Evolutionary conservation across 2,113 vertebrate species (phyloP).

Genomic region (Ancistrus triradiatus): DNA sequence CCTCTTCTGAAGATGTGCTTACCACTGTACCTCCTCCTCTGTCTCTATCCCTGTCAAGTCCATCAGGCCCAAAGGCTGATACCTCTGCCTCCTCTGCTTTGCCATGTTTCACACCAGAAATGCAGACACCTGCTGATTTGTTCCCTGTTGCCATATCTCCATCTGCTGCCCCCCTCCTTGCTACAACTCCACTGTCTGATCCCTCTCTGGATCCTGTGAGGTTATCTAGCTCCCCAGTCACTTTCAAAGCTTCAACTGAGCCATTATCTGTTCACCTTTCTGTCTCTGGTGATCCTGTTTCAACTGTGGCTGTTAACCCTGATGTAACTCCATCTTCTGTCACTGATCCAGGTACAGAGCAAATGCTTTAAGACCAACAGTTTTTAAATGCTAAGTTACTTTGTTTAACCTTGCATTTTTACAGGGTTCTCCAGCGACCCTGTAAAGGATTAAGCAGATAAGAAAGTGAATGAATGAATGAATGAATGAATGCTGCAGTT

Average conservation of each 20-base stretch:
- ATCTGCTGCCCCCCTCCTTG: not conserved
- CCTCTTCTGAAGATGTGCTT: not conserved
- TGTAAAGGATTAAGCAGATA: too few species aligned
- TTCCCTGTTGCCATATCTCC: slow-evolving; percentile 1
- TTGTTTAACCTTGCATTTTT: not conserved
- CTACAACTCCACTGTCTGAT: not conserved
- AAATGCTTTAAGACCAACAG: too few species aligned
- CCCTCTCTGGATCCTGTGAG: not conserved
- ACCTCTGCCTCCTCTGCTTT: not conserved
- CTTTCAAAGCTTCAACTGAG: slow-evolving; percentile 5
- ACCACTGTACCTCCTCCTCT: not conserved
- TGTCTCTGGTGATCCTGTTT: slow-evolving; percentile 9
- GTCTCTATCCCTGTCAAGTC: not conserved
- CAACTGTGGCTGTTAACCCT: slow-evolving; percentile 21
- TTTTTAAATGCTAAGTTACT: too few species aligned
- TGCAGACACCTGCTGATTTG: not conserved
- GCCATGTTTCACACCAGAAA: not conserved
- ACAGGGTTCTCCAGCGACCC: too few species aligned
- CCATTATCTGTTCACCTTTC: slow-evolving; percentile 3
- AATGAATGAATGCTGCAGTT: too few species aligned
- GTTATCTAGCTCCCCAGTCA: not conserved
- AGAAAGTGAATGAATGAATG: too few species aligned
- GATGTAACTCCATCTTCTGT: slow-evolving; percentile 13
- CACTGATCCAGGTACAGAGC: slow-evolving; percentile 48
- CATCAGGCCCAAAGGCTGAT: too few species aligned